Evolutionary conservation across 2,797 vertebrate species (phyloP).

Genomic region (Danio albolineatus): DNA sequence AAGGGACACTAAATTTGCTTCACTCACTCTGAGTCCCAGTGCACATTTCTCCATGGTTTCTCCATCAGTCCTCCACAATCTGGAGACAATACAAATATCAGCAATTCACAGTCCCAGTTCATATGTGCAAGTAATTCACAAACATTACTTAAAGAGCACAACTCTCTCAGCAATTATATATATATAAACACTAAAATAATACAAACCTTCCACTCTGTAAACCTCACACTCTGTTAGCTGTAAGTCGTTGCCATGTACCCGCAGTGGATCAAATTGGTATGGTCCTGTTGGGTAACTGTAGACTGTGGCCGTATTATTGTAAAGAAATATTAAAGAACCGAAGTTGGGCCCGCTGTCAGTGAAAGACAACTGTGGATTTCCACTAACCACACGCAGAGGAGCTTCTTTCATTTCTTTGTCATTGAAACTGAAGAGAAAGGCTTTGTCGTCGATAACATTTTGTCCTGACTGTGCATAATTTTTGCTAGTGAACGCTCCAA

Average conservation of each 20-base stretch:
- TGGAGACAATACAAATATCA: slow-evolving; percentile 47
- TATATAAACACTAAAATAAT: background rate
- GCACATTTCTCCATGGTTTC: slow-evolving; percentile 71
- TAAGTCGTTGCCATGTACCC: slow-evolving; percentile 63
- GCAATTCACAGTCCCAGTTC: background rate
- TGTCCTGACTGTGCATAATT: slow-evolving; percentile 47
- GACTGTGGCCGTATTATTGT: background rate
- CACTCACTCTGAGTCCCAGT: slow-evolving; percentile 62
- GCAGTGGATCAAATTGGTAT: slow-evolving; percentile 44
- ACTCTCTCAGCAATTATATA: background rate
- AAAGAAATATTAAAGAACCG: slow-evolving; percentile 61
- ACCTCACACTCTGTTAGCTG: slow-evolving; percentile 68
- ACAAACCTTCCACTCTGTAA: slow-evolving; percentile 71
- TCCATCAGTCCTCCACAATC: slow-evolving; percentile 61
- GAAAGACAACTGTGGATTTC: slow-evolving; percentile 50
- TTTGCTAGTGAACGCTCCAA: slow-evolving; percentile 71
- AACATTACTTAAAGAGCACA: background rate
- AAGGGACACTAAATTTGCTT: too few species aligned
- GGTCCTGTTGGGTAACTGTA: slow-evolving; percentile 49
- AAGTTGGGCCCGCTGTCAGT: slow-evolving; percentile 64
- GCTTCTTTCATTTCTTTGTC: background rate
- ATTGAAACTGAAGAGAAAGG: slow-evolving; percentile 73
- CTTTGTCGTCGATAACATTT: slow-evolving; percentile 52
- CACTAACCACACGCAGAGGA: slow-evolving; percentile 60
- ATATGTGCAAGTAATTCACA: background rate